Percentiles rank a stretch among this genome's conserved stretches.
phyloP scores from a whole-genome alignment of 2,888 invertebrate species.

The Amaurobius ferox region DNA sequence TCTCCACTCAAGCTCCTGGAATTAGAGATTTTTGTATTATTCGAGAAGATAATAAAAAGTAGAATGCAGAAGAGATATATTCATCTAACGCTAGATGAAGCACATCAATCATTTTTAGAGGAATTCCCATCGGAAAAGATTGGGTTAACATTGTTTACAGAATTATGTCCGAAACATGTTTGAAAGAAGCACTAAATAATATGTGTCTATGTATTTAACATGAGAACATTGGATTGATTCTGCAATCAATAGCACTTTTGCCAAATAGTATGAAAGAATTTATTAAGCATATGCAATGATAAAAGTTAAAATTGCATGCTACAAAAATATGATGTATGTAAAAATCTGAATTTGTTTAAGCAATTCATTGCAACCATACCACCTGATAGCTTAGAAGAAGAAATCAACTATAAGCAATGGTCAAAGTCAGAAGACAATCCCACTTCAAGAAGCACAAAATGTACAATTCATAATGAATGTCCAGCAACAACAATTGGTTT shows the following conservation, averaged over 20 bases:
- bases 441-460: not conserved
- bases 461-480: not conserved
- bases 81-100: not conserved
- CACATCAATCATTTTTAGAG: slow-evolving; percentile 3
- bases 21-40: too few species aligned
- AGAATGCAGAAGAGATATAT: slow-evolving; percentile 17
- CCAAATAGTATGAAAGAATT: not conserved
- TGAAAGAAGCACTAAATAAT: not conserved
- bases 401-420: slow-evolving; percentile 10
- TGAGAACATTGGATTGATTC: not conserved
- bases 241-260: not conserved
- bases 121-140: slow-evolving; percentile 9
- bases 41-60: too few species aligned
- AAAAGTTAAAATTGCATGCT: not conserved
- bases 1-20: too few species aligned
- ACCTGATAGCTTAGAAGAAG: not conserved
- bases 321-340: not conserved
- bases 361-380: not conserved
- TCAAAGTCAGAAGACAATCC: not conserved
- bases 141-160: slow-evolving; percentile 7
- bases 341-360: not conserved
- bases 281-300: not conserved
- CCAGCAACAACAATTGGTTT: not conserved
- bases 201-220: not conserved
- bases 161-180: not conserved